Percentiles rank a stretch among this genome's conserved stretches.
Evolutionary conservation across 64 coral and sea anemone genomes (phyloP).

Genomic region (Pachyseris speciosa): DNA sequence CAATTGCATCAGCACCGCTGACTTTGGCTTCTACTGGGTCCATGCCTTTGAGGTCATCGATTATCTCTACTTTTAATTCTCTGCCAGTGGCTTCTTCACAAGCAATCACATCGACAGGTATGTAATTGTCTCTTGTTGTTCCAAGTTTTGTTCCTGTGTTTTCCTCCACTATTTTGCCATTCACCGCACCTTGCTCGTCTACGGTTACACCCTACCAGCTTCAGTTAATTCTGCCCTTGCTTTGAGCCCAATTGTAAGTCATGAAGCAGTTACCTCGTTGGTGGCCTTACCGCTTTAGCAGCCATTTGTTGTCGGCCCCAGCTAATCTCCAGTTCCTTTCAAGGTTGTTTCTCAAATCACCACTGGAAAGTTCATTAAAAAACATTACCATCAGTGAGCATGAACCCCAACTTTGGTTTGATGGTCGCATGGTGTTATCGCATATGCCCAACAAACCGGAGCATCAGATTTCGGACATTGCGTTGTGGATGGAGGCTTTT

Average conservation of each 20-base stretch:
- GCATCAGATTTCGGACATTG: not conserved
- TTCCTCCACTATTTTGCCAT: not conserved
- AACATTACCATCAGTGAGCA: not conserved
- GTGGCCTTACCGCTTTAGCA: not conserved
- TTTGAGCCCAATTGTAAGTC: not conserved
- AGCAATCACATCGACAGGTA: not conserved
- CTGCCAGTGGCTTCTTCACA: not conserved
- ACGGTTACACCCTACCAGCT: not conserved
- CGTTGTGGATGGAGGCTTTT: constrained; percentile 3
- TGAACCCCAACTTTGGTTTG: not conserved
- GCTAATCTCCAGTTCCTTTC: too few relatives aligned
- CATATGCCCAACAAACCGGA: not conserved
- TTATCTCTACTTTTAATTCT: not conserved
- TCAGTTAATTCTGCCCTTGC: not conserved
- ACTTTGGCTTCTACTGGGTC: not conserved
- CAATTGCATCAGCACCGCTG: not conserved
- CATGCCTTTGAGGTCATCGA: not conserved
- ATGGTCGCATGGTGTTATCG: not conserved
- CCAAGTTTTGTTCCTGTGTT: not conserved
- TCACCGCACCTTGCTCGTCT: not conserved
- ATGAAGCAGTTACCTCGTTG: not conserved
- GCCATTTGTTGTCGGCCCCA: not conserved
- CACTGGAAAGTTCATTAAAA: not conserved
- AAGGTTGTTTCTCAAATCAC: too few relatives aligned
- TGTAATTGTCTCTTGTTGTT: not conserved